These are phyloP conservation scores for Drosophila miranda DNA, from an alignment of 1,140 invertebrate species.

Conservation along the genomic window DNA sequence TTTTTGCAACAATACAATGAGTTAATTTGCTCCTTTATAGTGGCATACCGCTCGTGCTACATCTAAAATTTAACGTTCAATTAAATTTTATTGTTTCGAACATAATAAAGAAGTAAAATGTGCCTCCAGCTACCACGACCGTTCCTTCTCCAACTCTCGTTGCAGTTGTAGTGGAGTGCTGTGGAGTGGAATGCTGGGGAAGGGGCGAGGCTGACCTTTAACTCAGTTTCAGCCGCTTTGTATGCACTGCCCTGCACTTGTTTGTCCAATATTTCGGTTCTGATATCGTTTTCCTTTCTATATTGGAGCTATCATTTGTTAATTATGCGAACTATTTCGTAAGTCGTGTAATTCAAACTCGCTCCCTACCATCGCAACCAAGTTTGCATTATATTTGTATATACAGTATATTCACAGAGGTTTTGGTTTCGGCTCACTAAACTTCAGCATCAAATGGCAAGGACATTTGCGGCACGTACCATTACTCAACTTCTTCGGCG, in stretches of 20 bases:
- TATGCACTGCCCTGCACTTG: constrained; percentile 2
- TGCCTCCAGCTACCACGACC: constrained; percentile 37
- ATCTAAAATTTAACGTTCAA: constrained; percentile 68
- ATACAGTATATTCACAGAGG: too few species aligned
- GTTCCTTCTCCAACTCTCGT: constrained; percentile 8
- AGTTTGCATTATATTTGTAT: too few species aligned
- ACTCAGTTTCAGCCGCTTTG: constrained; percentile 1
- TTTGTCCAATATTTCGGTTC: constrained; percentile 16
- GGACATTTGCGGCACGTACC: constrained; percentile 38
- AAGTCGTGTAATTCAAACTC: constrained; percentile 50
- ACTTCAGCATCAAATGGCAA: constrained; percentile 43
- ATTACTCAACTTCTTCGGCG: constrained; percentile 27
- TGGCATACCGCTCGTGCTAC: constrained; percentile 51
- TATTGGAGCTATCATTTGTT: constrained; percentile 46
- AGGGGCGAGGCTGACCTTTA: constrained; percentile 43
- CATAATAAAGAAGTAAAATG: constrained; percentile 67
- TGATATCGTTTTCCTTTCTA: not conserved
- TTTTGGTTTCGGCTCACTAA: constrained; percentile 27
- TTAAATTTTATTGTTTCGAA: constrained; percentile 67
- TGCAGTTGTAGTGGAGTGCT: constrained; percentile 18
- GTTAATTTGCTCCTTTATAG: constrained; percentile 57
- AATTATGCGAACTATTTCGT: too few species aligned
- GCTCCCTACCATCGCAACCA: too few species aligned
- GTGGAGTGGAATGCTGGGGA: constrained; percentile 15
- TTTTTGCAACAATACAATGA: constrained; percentile 63